Percentiles rank a stretch among this genome's conserved stretches.
These are phyloP conservation scores for Atta cephalotes DNA, from an alignment of 1,140 invertebrate species.

Conservation along the genomic window DNA sequence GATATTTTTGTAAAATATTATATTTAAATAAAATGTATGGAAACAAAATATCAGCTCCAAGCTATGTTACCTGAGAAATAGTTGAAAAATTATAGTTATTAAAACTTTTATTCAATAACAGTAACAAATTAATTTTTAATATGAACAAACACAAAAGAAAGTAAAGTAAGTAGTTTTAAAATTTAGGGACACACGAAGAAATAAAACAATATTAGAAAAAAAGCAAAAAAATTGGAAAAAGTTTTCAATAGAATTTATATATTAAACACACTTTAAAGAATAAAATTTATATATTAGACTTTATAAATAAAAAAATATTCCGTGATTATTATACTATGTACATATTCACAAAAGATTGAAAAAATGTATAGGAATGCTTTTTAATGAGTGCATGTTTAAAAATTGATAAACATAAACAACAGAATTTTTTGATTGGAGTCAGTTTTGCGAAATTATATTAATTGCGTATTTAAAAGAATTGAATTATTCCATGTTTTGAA, in stretches of 20 bases:
- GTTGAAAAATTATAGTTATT: background rate
- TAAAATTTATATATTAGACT: background rate
- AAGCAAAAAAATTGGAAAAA: background rate
- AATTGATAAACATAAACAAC: background rate
- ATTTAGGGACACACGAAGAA: background rate
- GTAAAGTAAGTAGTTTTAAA: background rate
- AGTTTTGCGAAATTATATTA: background rate
- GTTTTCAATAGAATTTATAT: background rate
- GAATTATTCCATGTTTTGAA: background rate
- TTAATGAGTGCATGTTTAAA: background rate
- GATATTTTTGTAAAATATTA: slow-evolving; percentile 45
- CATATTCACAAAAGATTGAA: background rate
- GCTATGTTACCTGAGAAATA: slow-evolving; percentile 65
- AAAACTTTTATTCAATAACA: background rate
- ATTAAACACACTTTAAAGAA: no score
- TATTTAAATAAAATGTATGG: slow-evolving; percentile 60
- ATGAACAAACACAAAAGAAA: background rate
- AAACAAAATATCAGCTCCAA: slow-evolving; percentile 51
- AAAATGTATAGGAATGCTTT: background rate
- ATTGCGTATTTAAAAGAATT: background rate
- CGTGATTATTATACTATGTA: background rate
- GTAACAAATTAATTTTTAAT: background rate
- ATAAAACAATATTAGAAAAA: background rate
- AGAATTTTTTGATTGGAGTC: background rate
- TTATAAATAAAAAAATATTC: background rate